Evolutionary conservation across 2,113 vertebrate species (phyloP).

Genomic region (Muntiacus muntjak): DNA sequence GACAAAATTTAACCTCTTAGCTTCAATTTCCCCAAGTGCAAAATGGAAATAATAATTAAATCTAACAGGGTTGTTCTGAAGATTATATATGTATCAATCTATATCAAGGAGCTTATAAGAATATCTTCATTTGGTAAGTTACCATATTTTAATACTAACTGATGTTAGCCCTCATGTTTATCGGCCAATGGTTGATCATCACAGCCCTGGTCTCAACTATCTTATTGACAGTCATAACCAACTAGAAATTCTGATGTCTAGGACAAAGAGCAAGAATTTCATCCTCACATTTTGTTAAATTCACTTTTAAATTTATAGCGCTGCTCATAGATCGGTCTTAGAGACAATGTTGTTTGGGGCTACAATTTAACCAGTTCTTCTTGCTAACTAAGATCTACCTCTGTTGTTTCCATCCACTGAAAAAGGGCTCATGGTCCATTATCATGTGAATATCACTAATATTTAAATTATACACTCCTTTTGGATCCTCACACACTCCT

Average conservation of each 20-base stretch:
- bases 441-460: not conserved
- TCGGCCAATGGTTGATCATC: not conserved
- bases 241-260: not conserved
- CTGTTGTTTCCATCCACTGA: not conserved
- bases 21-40: not conserved
- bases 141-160: not conserved
- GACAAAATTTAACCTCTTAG: not conserved
- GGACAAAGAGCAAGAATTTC: not conserved
- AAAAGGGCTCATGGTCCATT: not conserved
- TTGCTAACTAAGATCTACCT: not conserved
- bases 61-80: not conserved
- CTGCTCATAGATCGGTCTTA: not conserved
- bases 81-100: not conserved
- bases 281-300: not conserved
- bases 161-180: not conserved
- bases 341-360: not conserved
- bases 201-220: not conserved
- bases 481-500: not conserved
- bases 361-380: not conserved
- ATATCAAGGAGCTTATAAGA: not conserved
- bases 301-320: not conserved
- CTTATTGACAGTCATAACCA: not conserved
- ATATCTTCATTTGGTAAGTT: not conserved
- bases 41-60: not conserved
- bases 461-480: not conserved